phyloP scores from a whole-genome alignment of 2,113 vertebrate genomes.

The Solenodon paradoxus region DNA sequence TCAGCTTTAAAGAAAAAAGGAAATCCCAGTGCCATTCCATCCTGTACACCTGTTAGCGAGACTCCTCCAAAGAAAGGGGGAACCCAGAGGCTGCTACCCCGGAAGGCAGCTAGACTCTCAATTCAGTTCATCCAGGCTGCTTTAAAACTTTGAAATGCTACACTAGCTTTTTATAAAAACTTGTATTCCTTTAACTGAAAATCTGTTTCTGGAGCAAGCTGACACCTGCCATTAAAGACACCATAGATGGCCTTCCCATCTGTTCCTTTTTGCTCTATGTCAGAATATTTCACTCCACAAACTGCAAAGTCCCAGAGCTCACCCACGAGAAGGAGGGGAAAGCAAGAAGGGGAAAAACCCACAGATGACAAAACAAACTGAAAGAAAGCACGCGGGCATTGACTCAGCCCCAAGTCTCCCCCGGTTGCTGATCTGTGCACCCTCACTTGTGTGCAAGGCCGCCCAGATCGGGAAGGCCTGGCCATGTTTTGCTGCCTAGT shows the following conservation, averaged over 20 bases:
- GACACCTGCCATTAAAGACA: background rate
- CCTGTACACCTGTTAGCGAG: background rate
- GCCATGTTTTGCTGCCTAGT: fast-evolving
- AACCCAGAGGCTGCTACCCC: fast-evolving
- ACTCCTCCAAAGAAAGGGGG: background rate
- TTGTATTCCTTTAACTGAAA: background rate
- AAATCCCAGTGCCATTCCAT: background rate
- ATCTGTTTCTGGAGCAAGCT: background rate
- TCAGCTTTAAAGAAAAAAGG: background rate
- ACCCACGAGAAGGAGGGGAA: background rate
- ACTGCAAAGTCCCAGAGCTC: background rate
- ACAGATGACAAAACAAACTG: background rate
- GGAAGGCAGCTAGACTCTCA: no score
- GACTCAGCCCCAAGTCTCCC: background rate
- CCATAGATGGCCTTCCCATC: fast-evolving
- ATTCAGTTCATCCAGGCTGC: fast-evolving
- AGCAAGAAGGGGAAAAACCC: background rate
- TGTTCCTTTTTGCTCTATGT: background rate
- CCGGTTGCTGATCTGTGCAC: fast-evolving
- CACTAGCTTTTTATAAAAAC: background rate
- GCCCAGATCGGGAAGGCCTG: background rate
- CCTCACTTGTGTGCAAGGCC: fast-evolving
- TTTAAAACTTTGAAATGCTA: background rate
- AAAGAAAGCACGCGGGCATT: fast-evolving
- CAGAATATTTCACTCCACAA: background rate